These are phyloP conservation scores for Schizothorax lantsangensis DNA, from an alignment of 2,797 vertebrate species.

Conservation along the genomic window DNA sequence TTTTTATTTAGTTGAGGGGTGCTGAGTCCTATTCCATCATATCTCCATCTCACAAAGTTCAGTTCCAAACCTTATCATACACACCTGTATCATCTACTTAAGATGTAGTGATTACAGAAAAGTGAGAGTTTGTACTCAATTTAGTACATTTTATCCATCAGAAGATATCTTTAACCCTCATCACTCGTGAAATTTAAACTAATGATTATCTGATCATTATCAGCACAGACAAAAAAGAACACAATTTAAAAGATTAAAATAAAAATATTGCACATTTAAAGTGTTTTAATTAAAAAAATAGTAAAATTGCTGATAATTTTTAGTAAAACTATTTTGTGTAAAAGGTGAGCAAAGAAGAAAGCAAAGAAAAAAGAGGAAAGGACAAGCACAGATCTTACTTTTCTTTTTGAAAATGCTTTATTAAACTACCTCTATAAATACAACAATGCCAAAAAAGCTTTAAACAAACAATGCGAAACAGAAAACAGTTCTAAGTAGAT, in stretches of 20 bases:
- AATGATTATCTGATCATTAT: background rate
- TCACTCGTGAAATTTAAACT: background rate
- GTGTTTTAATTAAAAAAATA: background rate
- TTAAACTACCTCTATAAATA: constrained; percentile 95
- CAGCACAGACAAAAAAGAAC: background rate
- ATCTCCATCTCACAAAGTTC: background rate
- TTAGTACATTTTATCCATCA: background rate
- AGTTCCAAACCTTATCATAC: background rate
- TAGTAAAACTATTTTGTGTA: background rate
- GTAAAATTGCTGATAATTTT: background rate
- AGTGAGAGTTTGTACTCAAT: background rate
- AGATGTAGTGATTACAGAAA: background rate
- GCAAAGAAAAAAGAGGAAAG: background rate
- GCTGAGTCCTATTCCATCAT: background rate
- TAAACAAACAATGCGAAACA: constrained; percentile 82
- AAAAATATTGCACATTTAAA: background rate
- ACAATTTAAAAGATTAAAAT: background rate
- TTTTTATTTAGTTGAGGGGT: background rate
- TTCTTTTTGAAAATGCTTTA: constrained; percentile 91
- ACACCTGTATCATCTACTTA: background rate
- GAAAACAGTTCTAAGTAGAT: constrained; percentile 80
- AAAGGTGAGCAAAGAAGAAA: background rate
- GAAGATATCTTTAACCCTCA: background rate
- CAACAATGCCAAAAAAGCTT: constrained; percentile 84
- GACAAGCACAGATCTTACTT: background rate